Evolutionary conservation across 1,140 invertebrate genomes (phyloP).

Genomic region (Sycophaga agraensis): DNA sequence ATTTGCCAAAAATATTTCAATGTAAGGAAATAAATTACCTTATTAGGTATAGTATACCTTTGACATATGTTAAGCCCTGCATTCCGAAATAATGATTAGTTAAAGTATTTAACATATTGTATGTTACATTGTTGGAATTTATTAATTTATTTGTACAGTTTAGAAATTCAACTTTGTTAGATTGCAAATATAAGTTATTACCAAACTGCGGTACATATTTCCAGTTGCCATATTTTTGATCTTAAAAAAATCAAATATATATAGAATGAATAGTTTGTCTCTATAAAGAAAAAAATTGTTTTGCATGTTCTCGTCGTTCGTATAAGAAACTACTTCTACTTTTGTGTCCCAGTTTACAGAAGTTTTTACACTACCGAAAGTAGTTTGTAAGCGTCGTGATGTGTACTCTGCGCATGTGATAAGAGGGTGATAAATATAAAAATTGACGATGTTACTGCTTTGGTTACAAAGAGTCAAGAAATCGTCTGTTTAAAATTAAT

Average conservation of each 20-base stretch:
- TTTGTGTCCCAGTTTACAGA: conserved; percentile 9
- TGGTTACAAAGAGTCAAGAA: conserved; percentile 5
- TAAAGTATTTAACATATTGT: conserved; percentile 3
- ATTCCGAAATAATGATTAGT: conserved; percentile 19
- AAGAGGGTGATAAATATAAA: conserved; percentile 22
- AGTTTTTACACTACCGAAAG: conserved; percentile 4
- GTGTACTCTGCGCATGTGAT: conserved; percentile 23
- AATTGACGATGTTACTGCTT: conserved; percentile 2
- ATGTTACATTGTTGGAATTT: conserved; percentile 21
- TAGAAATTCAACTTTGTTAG: conserved; percentile 15
- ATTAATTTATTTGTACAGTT: conserved; percentile 27
- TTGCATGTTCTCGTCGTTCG: neutral
- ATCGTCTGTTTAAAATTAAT: conserved; percentile 5
- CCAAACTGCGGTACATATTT: conserved; percentile 20
- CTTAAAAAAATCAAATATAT: conserved; percentile 1
- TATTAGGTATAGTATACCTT: neutral
- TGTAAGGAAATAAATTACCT: neutral
- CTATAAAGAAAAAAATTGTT: neutral
- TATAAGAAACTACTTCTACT: neutral
- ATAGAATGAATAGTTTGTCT: conserved; percentile 2
- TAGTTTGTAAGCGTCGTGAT: conserved; percentile 20
- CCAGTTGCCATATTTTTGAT: conserved; percentile 22
- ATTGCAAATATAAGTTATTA: conserved; percentile 11
- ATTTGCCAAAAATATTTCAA: neutral
- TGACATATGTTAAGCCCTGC: conserved; percentile 17